phyloP scores from a whole-genome alignment of 2,797 vertebrate species.

The Odontamblyopus lacepedii region DNA sequence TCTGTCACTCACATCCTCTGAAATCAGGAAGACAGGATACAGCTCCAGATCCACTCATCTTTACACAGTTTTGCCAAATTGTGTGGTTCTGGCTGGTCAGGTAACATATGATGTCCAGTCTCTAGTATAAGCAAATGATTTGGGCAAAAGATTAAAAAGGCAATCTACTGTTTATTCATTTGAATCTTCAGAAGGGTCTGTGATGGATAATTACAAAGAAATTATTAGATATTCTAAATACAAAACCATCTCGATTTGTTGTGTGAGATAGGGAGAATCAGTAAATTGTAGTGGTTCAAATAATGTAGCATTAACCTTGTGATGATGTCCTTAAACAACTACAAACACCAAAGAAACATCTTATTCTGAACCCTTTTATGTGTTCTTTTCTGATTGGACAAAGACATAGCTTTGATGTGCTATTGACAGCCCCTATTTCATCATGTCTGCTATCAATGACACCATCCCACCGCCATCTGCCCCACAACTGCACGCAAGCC shows the following conservation, averaged over 20 bases:
- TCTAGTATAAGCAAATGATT: not conserved
- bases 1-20: too few relatives aligned
- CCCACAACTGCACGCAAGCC: slow-evolving; percentile 17
- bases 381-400: slow-evolving; percentile 19
- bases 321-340: slow-evolving; percentile 11
- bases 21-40: too few relatives aligned
- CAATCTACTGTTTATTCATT: too few relatives aligned
- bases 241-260: not conserved
- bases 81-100: too few relatives aligned
- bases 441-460: slow-evolving; percentile 35
- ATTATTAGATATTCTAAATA: not conserved
- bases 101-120: not conserved
- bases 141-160: too few relatives aligned
- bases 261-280: not conserved
- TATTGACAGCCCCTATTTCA: slow-evolving; percentile 51
- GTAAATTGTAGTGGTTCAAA: not conserved
- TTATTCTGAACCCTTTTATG: slow-evolving; percentile 30
- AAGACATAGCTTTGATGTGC: slow-evolving; percentile 38
- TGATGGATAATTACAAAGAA: not conserved
- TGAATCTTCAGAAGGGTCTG: too few relatives aligned
- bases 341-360: not conserved
- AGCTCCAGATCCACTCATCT: too few relatives aligned
- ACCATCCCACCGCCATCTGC: slow-evolving; percentile 67
- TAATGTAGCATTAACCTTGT: not conserved
- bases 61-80: too few relatives aligned